Percentiles rank a stretch among this genome's conserved stretches.
These are phyloP conservation scores for Zosterops japonicus DNA, from an alignment of 2,113 vertebrate species.

Conservation along the genomic window DNA sequence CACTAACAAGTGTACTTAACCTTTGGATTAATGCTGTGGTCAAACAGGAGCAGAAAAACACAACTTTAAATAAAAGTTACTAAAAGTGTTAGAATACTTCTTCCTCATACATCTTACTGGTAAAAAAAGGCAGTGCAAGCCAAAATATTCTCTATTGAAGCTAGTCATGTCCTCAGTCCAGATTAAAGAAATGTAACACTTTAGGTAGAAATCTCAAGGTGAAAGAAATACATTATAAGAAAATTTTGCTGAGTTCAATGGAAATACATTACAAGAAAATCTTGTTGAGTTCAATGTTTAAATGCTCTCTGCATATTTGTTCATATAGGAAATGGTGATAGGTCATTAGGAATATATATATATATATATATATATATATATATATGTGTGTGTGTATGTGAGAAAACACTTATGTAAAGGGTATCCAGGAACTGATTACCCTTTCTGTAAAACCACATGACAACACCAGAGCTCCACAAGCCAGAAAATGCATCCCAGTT, in stretches of 20 bases:
- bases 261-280: background rate
- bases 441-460: background rate
- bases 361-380: background rate
- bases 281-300: background rate
- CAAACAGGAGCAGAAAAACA: background rate
- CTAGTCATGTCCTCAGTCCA: background rate
- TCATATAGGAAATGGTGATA: background rate
- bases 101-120: background rate
- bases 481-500: background rate
- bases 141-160: background rate
- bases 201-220: background rate
- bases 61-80: background rate
- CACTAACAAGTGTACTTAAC: background rate
- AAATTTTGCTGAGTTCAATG: background rate
- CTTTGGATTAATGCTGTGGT: background rate
- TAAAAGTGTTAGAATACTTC: background rate
- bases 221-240: background rate
- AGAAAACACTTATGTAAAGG: background rate
- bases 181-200: background rate
- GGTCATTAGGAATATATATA: background rate
- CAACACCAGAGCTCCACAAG: background rate
- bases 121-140: background rate
- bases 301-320: background rate
- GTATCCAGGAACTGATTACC: background rate
- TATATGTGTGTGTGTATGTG: background rate